These are phyloP conservation scores for Poeciliopsis retropinna DNA, from an alignment of 2,113 vertebrate species.

Conservation along the genomic window DNA sequence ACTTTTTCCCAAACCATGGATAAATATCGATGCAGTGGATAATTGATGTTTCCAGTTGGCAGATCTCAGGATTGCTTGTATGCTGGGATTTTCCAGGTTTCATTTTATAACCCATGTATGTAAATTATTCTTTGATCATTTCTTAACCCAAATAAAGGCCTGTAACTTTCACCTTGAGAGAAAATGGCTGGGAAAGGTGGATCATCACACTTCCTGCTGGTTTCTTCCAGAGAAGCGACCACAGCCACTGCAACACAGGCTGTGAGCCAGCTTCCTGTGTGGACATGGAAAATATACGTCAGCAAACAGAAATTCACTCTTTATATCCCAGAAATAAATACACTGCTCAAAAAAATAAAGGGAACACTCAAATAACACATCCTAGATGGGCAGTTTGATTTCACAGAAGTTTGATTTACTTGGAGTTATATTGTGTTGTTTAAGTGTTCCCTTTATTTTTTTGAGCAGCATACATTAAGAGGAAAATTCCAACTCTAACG, in stretches of 20 bases:
- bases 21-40: background rate
- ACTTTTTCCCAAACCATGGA: background rate
- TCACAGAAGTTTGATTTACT: no score
- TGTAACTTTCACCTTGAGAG: constrained; percentile 81
- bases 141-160: background rate
- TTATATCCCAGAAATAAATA: constrained; percentile 29
- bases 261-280: constrained; percentile 64
- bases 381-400: no score
- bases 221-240: constrained; percentile 46
- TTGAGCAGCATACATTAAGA: constrained; percentile 12
- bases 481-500: constrained; percentile 32
- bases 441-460: no score
- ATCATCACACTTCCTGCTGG: constrained; percentile 78
- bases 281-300: constrained; percentile 24
- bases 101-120: background rate
- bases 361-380: no score
- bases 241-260: constrained; percentile 55
- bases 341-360: no score
- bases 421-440: no score
- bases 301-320: constrained; percentile 6
- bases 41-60: background rate
- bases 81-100: background rate
- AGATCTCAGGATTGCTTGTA: background rate
- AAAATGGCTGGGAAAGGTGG: constrained; percentile 90
- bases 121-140: background rate